phyloP scores from a whole-genome alignment of 2,888 invertebrate genomes.

The Alentia gelatinosa region DNA sequence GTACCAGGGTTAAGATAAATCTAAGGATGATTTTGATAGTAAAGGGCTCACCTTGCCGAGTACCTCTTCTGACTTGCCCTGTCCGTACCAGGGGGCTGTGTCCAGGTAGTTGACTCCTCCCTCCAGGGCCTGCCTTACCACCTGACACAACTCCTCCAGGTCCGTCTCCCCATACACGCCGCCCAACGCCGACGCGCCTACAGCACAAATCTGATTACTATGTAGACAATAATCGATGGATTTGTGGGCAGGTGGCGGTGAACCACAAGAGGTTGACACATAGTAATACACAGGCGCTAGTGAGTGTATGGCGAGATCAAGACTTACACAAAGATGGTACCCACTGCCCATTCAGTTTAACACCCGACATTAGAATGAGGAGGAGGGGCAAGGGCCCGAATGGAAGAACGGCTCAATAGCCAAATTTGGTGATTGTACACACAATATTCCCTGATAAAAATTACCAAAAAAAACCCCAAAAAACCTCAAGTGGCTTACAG shows the following conservation, averaged over 20 bases:
- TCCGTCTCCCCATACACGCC: slow-evolving; percentile 80
- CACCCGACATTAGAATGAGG: neutral
- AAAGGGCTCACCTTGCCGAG: slow-evolving; percentile 87
- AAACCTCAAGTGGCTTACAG: no score
- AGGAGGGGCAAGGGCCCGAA: neutral
- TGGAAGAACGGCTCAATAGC: no score
- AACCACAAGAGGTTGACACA: neutral
- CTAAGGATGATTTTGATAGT: no score
- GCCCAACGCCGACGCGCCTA: slow-evolving; percentile 77
- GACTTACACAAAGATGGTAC: neutral
- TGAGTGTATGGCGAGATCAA: neutral
- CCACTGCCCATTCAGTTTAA: neutral
- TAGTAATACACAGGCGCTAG: neutral
- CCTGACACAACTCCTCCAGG: slow-evolving; percentile 86
- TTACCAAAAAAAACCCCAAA: no score
- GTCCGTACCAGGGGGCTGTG: slow-evolving; percentile 95
- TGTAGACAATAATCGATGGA: no score
- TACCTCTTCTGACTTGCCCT: slow-evolving; percentile 90
- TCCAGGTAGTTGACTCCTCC: slow-evolving; percentile 95
- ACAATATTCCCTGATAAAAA: no score
- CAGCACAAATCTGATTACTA: neutral
- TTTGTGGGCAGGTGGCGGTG: no score
- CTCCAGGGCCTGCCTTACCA: slow-evolving; percentile 87
- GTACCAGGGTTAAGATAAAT: slow-evolving; percentile 95
- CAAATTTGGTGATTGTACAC: no score